Conservation (phyloP, 2,797 vertebrate genomes). For the Megalops cyprinoides region DNA sequence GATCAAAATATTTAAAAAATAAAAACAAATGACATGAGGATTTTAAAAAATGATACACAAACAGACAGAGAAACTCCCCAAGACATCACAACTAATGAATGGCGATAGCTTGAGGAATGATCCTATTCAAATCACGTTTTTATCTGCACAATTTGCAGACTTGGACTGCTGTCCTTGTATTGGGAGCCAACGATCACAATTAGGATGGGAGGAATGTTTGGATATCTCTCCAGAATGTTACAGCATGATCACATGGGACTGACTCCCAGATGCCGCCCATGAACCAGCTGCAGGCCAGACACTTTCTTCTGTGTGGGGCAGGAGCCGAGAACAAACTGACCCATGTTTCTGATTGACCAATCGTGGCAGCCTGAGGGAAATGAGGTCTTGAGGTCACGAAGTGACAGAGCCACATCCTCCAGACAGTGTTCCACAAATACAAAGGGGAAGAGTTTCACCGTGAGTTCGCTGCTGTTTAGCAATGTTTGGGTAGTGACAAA, state of each 20-base stretch:
- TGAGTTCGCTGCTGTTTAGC: background rate
- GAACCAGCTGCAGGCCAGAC: slow-evolving; percentile 35
- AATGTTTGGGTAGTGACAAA: background rate
- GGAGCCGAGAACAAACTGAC: background rate
- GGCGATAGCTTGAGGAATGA: slow-evolving; percentile 20
- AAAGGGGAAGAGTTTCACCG: background rate
- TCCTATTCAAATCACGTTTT: slow-evolving; percentile 34
- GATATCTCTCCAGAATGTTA: slow-evolving; percentile 40
- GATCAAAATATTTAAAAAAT: background rate
- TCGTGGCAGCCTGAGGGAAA: slow-evolving; percentile 1
- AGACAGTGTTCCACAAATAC: background rate
- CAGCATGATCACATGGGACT: slow-evolving; percentile 31
- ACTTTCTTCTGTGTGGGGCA: background rate
- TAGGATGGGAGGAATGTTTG: slow-evolving; percentile 45
- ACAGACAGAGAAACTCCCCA: slow-evolving; percentile 15
- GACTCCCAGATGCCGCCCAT: slow-evolving; percentile 16
- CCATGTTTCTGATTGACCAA: too few species aligned
- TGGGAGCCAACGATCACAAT: slow-evolving; percentile 60
- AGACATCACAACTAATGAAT: slow-evolving; percentile 34
- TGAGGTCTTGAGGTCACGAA: background rate
- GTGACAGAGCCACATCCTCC: background rate
- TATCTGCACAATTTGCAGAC: slow-evolving; percentile 46
- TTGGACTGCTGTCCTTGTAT: slow-evolving; percentile 43
- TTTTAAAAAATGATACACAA: slow-evolving; percentile 7
- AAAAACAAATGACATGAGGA: background rate